Evolutionary conservation across 2,797 vertebrate genomes (phyloP).

Genomic region (Acanthurus tractus): DNA sequence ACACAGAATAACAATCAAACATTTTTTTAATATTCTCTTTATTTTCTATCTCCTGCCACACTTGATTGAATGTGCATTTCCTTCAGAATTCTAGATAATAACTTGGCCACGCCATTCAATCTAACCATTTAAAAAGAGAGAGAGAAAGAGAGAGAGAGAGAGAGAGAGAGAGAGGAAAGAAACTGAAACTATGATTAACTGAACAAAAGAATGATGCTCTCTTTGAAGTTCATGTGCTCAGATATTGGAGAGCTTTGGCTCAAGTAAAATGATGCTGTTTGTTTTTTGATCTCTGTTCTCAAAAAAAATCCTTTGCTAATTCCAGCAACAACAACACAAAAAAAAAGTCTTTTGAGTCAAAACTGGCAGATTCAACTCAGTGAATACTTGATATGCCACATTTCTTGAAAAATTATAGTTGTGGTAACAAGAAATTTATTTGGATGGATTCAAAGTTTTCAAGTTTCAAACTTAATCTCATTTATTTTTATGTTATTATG

Average conservation of each 20-base stretch:
- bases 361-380: not conserved
- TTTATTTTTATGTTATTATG: too few relatives aligned
- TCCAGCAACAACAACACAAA: not conserved
- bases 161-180: not conserved
- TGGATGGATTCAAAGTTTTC: too few relatives aligned
- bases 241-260: constrained; percentile 28
- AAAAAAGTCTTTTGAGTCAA: not conserved
- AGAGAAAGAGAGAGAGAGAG: not conserved
- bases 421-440: not conserved
- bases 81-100: constrained; percentile 52
- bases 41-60: not conserved
- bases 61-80: constrained; percentile 51
- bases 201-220: constrained; percentile 29
- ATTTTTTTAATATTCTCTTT: not conserved
- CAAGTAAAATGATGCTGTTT: constrained; percentile 31
- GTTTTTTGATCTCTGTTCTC: constrained; percentile 29
- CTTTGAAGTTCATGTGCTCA: constrained; percentile 36
- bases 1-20: constrained; percentile 55
- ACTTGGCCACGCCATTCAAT: constrained; percentile 47
- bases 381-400: not conserved
- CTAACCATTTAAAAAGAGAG: constrained; percentile 34
- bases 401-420: not conserved
- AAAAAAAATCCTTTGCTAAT: constrained; percentile 35
- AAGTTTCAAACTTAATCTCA: not conserved
- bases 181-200: constrained; percentile 48